A percentile compares a stretch with the other conserved stretches of the same genome.
phyloP scores from a whole-genome alignment of 2,888 invertebrate genomes.

The Uloborus plumipes region DNA sequence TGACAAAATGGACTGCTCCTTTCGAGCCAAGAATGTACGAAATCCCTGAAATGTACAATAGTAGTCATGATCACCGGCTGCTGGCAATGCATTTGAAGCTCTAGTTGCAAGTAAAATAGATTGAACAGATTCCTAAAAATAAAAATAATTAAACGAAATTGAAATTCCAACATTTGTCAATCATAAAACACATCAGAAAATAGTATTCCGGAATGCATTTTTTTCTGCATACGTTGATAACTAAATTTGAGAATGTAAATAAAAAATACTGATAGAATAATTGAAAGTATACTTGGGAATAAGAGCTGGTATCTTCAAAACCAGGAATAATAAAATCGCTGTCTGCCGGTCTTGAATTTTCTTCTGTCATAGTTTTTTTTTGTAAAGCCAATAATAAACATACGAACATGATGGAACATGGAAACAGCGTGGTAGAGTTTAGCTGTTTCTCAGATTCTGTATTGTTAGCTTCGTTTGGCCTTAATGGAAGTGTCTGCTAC shows the following conservation, averaged over 20 bases:
- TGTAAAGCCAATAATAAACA: neutral
- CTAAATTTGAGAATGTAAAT: too few relatives aligned
- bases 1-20: slow-evolving; percentile 78
- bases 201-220: too few relatives aligned
- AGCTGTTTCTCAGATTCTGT: too few relatives aligned
- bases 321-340: slow-evolving; percentile 25
- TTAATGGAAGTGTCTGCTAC: too few relatives aligned
- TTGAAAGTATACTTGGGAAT: slow-evolving; percentile 17
- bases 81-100: slow-evolving; percentile 81
- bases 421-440: too few relatives aligned
- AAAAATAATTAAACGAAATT: slow-evolving; percentile 36
- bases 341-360: neutral
- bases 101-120: slow-evolving; percentile 80
- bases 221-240: too few relatives aligned
- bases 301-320: slow-evolving; percentile 31
- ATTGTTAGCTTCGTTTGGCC: too few relatives aligned
- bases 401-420: too few relatives aligned
- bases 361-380: slow-evolving; percentile 9
- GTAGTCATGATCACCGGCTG: slow-evolving; percentile 78
- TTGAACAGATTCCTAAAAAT: slow-evolving; percentile 78
- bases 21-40: slow-evolving; percentile 77
- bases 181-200: too few relatives aligned
- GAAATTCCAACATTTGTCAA: too few relatives aligned
- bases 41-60: slow-evolving; percentile 85
- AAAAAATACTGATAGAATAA: too few relatives aligned